Evolutionary conservation across 1,140 invertebrate species (phyloP).

Genomic region (Patella vulgata): DNA sequence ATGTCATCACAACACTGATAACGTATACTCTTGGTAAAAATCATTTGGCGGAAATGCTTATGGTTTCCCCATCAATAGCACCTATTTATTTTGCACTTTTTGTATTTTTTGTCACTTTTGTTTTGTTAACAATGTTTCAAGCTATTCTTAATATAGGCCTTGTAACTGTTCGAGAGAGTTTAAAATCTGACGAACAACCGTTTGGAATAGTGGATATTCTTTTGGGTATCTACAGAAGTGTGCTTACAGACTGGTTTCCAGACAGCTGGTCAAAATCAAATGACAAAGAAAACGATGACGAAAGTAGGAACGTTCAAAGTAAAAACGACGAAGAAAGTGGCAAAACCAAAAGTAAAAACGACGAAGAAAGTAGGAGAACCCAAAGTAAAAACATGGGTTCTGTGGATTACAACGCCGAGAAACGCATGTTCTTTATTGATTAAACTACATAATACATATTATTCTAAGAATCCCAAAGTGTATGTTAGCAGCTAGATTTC

Average conservation of each 20-base stretch:
- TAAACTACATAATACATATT: no score
- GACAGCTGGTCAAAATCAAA: not conserved
- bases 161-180: conserved; percentile 19
- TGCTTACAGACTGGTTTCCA: conserved; percentile 21
- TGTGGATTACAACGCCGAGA: no score
- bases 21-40: conserved; percentile 46
- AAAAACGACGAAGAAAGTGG: no score
- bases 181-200: conserved; percentile 28
- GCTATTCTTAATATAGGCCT: conserved; percentile 41
- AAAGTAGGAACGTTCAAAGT: no score
- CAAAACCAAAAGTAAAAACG: no score
- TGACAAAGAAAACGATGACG: no score
- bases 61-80: conserved; percentile 22
- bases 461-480: no score
- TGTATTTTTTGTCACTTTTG: conserved; percentile 35
- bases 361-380: no score
- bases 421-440: no score
- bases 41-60: conserved; percentile 29
- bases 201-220: conserved; percentile 36
- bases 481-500: no score
- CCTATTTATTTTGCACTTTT: conserved; percentile 34
- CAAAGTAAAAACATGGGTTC: no score
- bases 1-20: conserved; percentile 38
- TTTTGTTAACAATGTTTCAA: conserved; percentile 41
- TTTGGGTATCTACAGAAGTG: conserved; percentile 15